phyloP scores from a whole-genome alignment of 2,888 invertebrate genomes.

The Pherbina coryleti region DNA sequence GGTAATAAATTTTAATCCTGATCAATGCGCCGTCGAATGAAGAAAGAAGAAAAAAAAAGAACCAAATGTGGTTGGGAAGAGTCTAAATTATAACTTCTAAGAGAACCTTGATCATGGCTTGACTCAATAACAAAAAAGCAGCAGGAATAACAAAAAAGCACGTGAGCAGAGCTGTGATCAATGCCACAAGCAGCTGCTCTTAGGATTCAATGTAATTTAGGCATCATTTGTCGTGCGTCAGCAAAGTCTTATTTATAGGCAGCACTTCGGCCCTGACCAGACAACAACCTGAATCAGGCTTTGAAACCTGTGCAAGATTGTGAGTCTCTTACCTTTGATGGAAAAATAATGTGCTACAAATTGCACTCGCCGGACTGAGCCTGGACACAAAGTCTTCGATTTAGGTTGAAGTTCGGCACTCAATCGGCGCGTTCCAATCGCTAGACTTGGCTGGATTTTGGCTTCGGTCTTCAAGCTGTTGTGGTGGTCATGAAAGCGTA shows the following conservation, averaged over 20 bases:
- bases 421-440: too few relatives aligned
- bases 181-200: not conserved
- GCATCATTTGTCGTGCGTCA: slow-evolving; percentile 49
- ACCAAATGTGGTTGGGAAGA: not conserved
- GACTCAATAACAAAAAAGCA: not conserved
- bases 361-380: slow-evolving; percentile 14
- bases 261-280: not conserved
- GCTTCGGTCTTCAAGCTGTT: not conserved
- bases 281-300: not conserved
- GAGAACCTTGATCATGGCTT: not conserved
- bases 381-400: not conserved
- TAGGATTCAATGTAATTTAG: slow-evolving; percentile 43
- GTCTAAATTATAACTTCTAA: not conserved
- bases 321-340: slow-evolving; percentile 29
- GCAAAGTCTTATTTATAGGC: slow-evolving; percentile 46
- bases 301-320: slow-evolving; percentile 3
- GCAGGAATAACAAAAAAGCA: not conserved
- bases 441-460: too few relatives aligned
- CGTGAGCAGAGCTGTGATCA: not conserved
- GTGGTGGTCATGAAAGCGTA: not conserved
- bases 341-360: slow-evolving; percentile 39
- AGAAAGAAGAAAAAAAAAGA: not conserved
- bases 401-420: not conserved
- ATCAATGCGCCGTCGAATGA: not conserved
- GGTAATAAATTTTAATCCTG: slow-evolving; percentile 61